Percentiles rank a stretch among this genome's conserved stretches.
These are phyloP conservation scores for Eulithis testata DNA, from an alignment of 2,888 invertebrate species.

Conservation along the genomic window DNA sequence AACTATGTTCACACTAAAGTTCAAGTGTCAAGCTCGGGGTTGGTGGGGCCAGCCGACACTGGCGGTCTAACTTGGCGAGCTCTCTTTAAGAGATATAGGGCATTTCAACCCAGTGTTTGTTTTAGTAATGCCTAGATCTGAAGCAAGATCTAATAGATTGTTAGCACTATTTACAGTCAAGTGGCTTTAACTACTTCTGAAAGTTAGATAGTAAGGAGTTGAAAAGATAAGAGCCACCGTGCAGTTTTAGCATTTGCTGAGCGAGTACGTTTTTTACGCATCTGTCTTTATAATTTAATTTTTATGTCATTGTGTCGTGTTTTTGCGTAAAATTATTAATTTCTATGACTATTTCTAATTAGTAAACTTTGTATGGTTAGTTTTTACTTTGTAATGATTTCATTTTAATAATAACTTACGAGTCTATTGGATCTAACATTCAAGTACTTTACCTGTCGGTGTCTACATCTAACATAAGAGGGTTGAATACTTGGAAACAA, in stretches of 20 bases:
- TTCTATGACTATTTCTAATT: too few relatives aligned
- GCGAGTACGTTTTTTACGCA: too few relatives aligned
- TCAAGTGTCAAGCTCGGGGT: conserved; percentile 6
- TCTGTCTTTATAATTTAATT: too few relatives aligned
- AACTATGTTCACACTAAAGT: conserved; percentile 22
- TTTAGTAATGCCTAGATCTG: conserved; percentile 49
- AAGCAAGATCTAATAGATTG: conserved; percentile 18
- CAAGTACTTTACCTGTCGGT: too few relatives aligned
- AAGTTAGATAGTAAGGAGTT: conserved; percentile 4
- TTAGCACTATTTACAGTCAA: conserved; percentile 28
- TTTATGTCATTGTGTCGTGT: too few relatives aligned
- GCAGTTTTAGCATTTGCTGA: too few relatives aligned
- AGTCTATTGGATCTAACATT: neutral
- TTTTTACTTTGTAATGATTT: neutral
- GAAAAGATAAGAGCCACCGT: too few relatives aligned
- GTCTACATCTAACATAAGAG: too few relatives aligned
- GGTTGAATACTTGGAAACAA: neutral
- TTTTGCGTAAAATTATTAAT: too few relatives aligned
- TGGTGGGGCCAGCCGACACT: conserved; percentile 40
- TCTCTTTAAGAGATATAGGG: conserved; percentile 63
- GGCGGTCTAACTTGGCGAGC: conserved; percentile 55
- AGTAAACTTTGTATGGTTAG: neutral
- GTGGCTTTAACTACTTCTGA: conserved; percentile 28
- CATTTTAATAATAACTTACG: neutral
- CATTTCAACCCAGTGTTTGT: conserved; percentile 57